These are phyloP conservation scores for Drosophila greeni DNA, from an alignment of 2,888 invertebrate species.

Conservation along the genomic window DNA sequence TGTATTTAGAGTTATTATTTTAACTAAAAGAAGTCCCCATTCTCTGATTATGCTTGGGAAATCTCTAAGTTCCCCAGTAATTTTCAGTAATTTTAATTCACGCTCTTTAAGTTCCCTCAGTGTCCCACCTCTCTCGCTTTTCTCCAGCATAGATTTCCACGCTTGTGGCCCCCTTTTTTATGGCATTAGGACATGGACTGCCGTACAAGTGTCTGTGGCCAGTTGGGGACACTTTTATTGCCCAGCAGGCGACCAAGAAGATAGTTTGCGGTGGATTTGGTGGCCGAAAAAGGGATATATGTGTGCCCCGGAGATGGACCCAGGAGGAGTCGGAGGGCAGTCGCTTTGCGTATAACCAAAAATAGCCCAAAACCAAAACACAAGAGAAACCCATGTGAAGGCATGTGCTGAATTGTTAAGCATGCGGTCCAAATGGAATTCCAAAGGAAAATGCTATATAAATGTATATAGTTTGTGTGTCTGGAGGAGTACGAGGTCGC, in stretches of 20 bases:
- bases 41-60: neutral
- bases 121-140: slow-evolving; percentile 14
- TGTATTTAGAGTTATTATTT: too few species aligned
- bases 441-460: slow-evolving; percentile 42
- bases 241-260: slow-evolving; percentile 69
- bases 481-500: slow-evolving; percentile 22
- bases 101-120: neutral
- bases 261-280: slow-evolving; percentile 69
- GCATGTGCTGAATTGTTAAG: slow-evolving; percentile 70
- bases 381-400: slow-evolving; percentile 36
- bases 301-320: slow-evolving; percentile 48
- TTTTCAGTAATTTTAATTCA: fast-evolving
- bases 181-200: slow-evolving; percentile 61
- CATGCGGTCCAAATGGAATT: slow-evolving; percentile 46
- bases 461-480: too few species aligned
- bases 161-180: slow-evolving; percentile 60
- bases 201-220: slow-evolving; percentile 61
- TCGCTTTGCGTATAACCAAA: slow-evolving; percentile 58
- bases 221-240: slow-evolving; percentile 67
- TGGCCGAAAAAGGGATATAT: slow-evolving; percentile 53
- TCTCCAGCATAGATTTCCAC: slow-evolving; percentile 51
- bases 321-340: slow-evolving; percentile 7
- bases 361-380: slow-evolving; percentile 39
- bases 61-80: fast-evolving
- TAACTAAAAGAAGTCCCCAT: neutral